These are phyloP conservation scores for Rhegmatorhina hoffmannsi DNA, from an alignment of 2,113 vertebrate genomes.

Conservation along the genomic window DNA sequence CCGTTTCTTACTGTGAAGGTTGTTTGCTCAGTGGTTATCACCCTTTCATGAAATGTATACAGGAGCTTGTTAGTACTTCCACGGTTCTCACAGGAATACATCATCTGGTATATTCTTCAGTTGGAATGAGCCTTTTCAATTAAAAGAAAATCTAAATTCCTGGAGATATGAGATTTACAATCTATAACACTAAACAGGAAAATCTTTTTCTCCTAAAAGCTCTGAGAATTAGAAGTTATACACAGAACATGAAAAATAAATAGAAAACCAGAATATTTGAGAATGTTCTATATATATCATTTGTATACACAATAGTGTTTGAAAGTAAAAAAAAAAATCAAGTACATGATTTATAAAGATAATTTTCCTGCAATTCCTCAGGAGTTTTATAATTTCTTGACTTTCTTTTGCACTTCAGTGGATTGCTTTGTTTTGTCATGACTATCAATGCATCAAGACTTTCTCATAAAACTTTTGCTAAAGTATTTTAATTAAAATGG, in stretches of 20 bases:
- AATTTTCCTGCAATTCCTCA: neutral
- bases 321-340: neutral
- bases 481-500: conserved; percentile 71
- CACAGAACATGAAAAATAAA: conserved; percentile 1
- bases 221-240: neutral
- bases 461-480: conserved; percentile 39
- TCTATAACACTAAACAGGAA: neutral
- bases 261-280: neutral
- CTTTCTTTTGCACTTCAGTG: conserved; percentile 25
- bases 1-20: neutral
- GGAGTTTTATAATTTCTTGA: neutral
- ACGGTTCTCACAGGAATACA: neutral
- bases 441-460: conserved; percentile 26
- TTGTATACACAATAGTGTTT: neutral
- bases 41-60: neutral
- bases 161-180: neutral
- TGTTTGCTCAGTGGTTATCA: neutral
- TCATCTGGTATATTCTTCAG: neutral
- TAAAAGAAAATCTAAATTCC: conserved; percentile 25
- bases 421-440: neutral
- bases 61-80: neutral
- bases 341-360: neutral
- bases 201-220: neutral
- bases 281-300: neutral
- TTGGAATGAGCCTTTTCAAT: neutral